Percentiles rank a stretch among this genome's conserved stretches.
phyloP scores from a whole-genome alignment of 2,797 vertebrate species.

The Perodicticus potto region DNA sequence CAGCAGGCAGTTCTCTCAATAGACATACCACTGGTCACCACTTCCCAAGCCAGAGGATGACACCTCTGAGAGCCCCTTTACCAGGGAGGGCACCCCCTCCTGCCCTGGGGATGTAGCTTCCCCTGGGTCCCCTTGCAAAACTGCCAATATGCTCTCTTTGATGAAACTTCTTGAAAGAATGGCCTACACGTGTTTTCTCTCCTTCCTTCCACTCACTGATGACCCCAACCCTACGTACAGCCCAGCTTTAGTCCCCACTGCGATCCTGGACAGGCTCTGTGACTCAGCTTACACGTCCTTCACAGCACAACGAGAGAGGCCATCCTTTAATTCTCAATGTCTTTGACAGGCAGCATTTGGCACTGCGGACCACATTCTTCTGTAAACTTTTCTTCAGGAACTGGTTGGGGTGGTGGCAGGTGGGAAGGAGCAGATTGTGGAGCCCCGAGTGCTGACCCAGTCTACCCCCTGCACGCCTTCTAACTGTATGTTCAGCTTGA shows the following conservation, averaged over 20 bases:
- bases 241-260: not conserved
- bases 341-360: not conserved
- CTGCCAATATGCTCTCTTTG: not conserved
- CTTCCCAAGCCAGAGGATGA: not conserved
- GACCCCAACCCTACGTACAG: not conserved
- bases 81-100: too few relatives aligned
- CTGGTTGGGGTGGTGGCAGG: not conserved
- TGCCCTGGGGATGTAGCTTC: not conserved
- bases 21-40: not conserved
- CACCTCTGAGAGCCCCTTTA: not conserved
- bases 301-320: not conserved
- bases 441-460: not conserved
- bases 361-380: not conserved
- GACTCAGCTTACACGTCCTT: not conserved
- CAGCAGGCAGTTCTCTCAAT: not conserved
- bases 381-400: not conserved
- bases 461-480: not conserved
- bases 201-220: not conserved
- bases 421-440: not conserved
- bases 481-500: not conserved
- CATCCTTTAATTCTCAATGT: not conserved
- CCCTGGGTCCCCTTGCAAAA: not conserved
- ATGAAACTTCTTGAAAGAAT: not conserved
- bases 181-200: not conserved
- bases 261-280: too few relatives aligned